These are phyloP conservation scores for Cephus sareptanus DNA, from an alignment of 2,888 invertebrate genomes.

Conservation along the genomic window DNA sequence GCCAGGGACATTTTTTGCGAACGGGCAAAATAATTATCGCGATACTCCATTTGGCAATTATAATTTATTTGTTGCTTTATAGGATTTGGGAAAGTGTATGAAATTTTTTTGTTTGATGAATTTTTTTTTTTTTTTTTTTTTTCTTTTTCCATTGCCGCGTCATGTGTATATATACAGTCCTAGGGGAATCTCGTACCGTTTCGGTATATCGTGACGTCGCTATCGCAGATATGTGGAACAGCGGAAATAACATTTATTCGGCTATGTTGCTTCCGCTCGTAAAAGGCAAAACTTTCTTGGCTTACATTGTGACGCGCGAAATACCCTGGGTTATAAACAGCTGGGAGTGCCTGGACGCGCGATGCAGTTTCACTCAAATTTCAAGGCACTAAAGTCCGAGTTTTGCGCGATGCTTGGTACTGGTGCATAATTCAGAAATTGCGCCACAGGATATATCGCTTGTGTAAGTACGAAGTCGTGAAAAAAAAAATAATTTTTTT, in stretches of 20 bases:
- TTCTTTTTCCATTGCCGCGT: rapidly evolving
- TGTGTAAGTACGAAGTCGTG: not conserved
- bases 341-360: not conserved
- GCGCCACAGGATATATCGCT: not conserved
- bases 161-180: not conserved
- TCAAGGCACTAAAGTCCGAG: not conserved
- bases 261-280: not conserved
- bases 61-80: not conserved
- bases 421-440: not conserved
- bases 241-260: not conserved
- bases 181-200: not conserved
- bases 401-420: not conserved
- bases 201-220: not conserved
- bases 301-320: not conserved
- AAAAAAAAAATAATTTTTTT: not conserved
- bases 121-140: too few relatives aligned
- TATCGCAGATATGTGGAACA: not conserved
- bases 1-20: not conserved
- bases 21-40: not conserved
- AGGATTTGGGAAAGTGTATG: too few relatives aligned
- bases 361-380: not conserved
- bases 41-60: not conserved
- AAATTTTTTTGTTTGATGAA: too few relatives aligned
- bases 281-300: not conserved
- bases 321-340: not conserved